Evolutionary conservation across 92 coral and sea anemone species (phyloP), one percentile per base, ranked within the genome.

Genomic region (Meandrina meandrites): DNA sequence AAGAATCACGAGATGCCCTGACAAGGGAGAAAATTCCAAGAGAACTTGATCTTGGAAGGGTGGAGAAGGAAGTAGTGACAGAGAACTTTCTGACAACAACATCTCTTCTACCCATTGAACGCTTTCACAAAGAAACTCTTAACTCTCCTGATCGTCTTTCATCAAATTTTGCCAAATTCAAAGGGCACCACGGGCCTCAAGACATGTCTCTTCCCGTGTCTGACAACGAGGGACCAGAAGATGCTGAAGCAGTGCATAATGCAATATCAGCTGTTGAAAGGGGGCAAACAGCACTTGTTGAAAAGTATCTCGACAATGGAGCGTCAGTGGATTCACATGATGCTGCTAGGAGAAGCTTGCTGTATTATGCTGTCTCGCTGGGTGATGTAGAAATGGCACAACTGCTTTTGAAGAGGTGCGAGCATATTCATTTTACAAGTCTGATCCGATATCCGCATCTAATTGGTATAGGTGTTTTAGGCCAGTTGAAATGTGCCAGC

Each of bases 261-360:
- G 75, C 76, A 22, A 76, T 85, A 60, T 21, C 75, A 7, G 88
- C 88, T 36, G 88, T 85, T 11, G 76, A 85, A 77, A 85, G 66
- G 48, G 82, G 98, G 10, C 89, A 97, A 73, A 83, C 79, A 27
- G 79, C 79, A 18, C 86, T 87, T 15, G 86, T 97, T 22, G 98
- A 94, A 76, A 86, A 89, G 81, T 92, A 89, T 80, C 89, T 97
- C 14, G 95, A 97, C 57, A 92, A 86, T 69, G 99, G 99, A 4
- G 73, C 95, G 73, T 94, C 96, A 11, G 95, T 93, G 62, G 92
- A 97, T 94, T 93, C 93, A 15, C 95, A 95, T 48, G 99, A 97
- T 67, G 73, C 87, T 11, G 83, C 92, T 1, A 92, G 98, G 75
- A 88, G 93, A 81, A 97, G 94, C 69, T 90, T 97, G 51, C 90